phyloP scores from a whole-genome alignment of 2,888 invertebrate genomes.

The Biston stratarius region DNA sequence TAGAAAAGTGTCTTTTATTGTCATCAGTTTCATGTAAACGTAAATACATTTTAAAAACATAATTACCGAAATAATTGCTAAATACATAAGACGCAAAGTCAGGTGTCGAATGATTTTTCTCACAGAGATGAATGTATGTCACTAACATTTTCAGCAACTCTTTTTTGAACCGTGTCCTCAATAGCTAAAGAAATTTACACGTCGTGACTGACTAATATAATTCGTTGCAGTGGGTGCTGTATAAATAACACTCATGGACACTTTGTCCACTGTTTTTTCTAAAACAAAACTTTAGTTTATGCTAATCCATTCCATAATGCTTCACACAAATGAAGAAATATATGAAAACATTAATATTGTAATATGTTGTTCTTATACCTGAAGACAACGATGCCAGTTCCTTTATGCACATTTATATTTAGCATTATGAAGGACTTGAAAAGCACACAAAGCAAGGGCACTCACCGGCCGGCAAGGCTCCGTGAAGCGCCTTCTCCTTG shows the following conservation, averaged over 20 bases:
- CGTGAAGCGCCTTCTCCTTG: conserved; percentile 79
- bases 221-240: conserved; percentile 18
- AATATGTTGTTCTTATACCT: not conserved
- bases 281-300: not conserved
- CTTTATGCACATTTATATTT: conserved; percentile 25
- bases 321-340: not conserved
- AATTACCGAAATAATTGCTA: not conserved
- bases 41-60: no score
- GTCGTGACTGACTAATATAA: conserved; percentile 48
- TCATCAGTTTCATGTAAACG: no score
- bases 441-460: conserved; percentile 39
- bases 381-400: conserved; percentile 6
- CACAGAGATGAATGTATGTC: conserved; percentile 50
- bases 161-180: conserved; percentile 48
- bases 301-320: not conserved
- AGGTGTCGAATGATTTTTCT: conserved; percentile 13
- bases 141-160: conserved; percentile 51
- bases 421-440: conserved; percentile 18
- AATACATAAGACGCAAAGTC: not conserved
- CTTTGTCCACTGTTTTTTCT: conserved; percentile 15
- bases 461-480: conserved; percentile 71
- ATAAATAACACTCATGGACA: conserved; percentile 37
- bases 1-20: not conserved
- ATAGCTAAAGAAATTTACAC: conserved; percentile 43
- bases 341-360: not conserved